These are phyloP conservation scores for Monarcha castaneiventris DNA, from an alignment of 2,113 vertebrate genomes.

Conservation along the genomic window DNA sequence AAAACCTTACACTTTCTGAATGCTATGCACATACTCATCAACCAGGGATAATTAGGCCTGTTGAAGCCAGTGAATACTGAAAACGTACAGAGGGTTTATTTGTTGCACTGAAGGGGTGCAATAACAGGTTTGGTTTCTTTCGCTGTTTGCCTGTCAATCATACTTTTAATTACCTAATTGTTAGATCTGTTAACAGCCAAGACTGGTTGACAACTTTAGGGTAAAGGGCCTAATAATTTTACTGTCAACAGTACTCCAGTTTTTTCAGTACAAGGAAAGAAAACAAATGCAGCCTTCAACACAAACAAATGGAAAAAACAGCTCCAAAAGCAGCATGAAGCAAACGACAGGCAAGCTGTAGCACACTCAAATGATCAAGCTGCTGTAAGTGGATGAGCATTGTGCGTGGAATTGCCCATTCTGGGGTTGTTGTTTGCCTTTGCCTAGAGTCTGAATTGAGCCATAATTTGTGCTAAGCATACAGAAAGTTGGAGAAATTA, in stretches of 20 bases:
- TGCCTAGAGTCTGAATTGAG: background rate
- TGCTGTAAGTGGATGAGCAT: conserved; percentile 46
- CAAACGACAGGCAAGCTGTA: conserved; percentile 44
- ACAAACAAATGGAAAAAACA: conserved; percentile 66
- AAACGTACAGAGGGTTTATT: conserved; percentile 68
- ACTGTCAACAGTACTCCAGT: conserved; percentile 67
- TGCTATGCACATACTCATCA: conserved; percentile 63
- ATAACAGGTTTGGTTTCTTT: conserved; percentile 72
- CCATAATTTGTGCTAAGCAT: background rate
- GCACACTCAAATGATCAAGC: conserved; percentile 56
- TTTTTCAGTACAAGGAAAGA: conserved; percentile 67
- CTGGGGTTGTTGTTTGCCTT: conserved; percentile 12
- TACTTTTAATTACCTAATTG: conserved; percentile 71
- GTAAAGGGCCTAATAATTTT: conserved; percentile 67
- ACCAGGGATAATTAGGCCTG: conserved; percentile 55
- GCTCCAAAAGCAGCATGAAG: conserved; percentile 61
- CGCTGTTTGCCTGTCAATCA: conserved; percentile 67
- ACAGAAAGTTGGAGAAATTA: background rate
- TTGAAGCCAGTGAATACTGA: conserved; percentile 70
- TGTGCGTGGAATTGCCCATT: background rate
- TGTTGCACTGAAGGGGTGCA: conserved; percentile 69
- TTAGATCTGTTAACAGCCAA: conserved; percentile 58
- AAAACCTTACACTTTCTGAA: conserved; percentile 59
- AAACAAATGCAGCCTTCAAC: conserved; percentile 69
- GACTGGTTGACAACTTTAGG: conserved; percentile 55